Evolutionary conservation across 2,113 vertebrate species (phyloP).

Genomic region (Podocnemis expansa): DNA sequence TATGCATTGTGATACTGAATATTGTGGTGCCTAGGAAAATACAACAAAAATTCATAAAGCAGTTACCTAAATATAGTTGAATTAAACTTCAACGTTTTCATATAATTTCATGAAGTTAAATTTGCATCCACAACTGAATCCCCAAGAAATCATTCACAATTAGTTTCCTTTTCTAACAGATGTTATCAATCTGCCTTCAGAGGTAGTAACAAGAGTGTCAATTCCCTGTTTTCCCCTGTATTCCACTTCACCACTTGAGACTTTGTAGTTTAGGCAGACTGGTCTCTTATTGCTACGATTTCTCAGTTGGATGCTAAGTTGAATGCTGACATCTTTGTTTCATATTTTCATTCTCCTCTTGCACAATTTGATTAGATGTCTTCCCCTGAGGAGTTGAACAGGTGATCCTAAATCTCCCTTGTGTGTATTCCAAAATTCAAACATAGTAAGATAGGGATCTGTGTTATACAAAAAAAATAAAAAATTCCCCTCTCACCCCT

Average conservation of each 20-base stretch:
- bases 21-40: neutral
- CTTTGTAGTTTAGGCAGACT: neutral
- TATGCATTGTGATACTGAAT: neutral
- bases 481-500: no score
- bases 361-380: no score
- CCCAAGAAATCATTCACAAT: neutral
- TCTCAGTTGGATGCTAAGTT: neutral
- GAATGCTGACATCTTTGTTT: neutral
- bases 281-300: neutral
- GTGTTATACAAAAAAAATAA: no score
- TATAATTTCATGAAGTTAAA: neutral
- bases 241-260: neutral
- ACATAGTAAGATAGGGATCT: no score
- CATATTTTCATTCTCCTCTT: neutral
- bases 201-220: neutral
- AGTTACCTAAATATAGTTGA: neutral
- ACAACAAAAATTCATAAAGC: neutral
- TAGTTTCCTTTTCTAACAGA: neutral
- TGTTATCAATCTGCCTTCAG: neutral
- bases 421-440: no score
- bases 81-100: neutral
- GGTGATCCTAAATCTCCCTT: no score
- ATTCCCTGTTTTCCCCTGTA: neutral
- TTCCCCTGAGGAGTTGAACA: no score
- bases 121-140: neutral